A percentile compares a stretch with the other conserved stretches of the same genome.
These are phyloP conservation scores for Sisor rabdophorus DNA, from an alignment of 2,113 vertebrate genomes.

Conservation along the genomic window DNA sequence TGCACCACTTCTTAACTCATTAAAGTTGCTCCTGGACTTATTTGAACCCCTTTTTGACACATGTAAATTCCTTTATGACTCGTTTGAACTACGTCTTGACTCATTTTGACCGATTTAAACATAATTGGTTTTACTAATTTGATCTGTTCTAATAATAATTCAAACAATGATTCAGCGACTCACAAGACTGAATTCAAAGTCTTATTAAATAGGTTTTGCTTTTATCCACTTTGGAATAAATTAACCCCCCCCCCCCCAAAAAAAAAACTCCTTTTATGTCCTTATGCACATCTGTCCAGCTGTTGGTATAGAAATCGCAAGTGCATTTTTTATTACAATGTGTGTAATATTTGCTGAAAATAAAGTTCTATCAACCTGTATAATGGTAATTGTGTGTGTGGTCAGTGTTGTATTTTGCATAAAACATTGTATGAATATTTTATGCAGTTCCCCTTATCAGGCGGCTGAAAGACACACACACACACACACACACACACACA, in stretches of 20 bases:
- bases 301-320: conserved; percentile 62
- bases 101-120: background rate
- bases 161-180: background rate
- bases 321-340: conserved; percentile 84
- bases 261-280: background rate
- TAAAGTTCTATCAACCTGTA: conserved; percentile 88
- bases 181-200: background rate
- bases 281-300: conserved; percentile 24
- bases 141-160: background rate
- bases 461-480: conserved; percentile 9
- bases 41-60: background rate
- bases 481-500: conserved; percentile 21
- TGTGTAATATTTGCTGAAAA: conserved; percentile 95
- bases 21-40: background rate
- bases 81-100: background rate
- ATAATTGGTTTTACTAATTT: background rate
- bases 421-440: conserved; percentile 64
- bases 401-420: conserved; percentile 63
- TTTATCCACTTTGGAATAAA: background rate
- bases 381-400: conserved; percentile 1
- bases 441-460: conserved; percentile 41
- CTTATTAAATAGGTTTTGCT: background rate
- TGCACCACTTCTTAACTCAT: background rate
- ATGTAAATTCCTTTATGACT: background rate
- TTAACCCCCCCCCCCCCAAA: too few species aligned